Base-by-base conservation (phyloP, 2,113 vertebrate species). In the Apodemus speciosus region DNA sequence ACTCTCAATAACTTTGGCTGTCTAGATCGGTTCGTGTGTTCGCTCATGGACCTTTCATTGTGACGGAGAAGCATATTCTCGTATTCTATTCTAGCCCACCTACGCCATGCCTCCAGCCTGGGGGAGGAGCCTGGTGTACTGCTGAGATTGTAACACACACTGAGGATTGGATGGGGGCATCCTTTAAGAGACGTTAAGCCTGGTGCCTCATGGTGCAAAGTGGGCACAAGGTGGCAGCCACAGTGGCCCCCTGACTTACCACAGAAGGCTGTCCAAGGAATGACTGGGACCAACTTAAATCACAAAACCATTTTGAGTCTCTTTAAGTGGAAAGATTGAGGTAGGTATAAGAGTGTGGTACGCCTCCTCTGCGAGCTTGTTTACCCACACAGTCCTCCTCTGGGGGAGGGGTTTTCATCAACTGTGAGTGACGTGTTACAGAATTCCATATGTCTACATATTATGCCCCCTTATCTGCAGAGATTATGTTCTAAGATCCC, bases 241-340 rank as follows among this genome's bases (percentile, higher is more conserved):
- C n/a, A 79, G 18, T 38, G 35, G 73, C 4, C 11, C 49, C 27
- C 25, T 71, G 21, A 51, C 32, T 25, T 35, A 18, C 1, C 35
- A 56, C 56, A 58, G 20, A 16, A 72, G 25, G 38, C 16, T 16
- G 13, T 64, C 81, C 60, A 66, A 85, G 2, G 83, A 90, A 27
- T 60, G n/a, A 60, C 79, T 40, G 30, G 91, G 38, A 73, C 68
- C 13, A 68, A 32, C 11, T 88, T 51, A 93, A 51, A 66, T 43
- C 64, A 88, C 27, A 32, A 88, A 90, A 89, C 6, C 40, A 49
- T 49, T 49, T 92, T 56, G 27, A 49, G 35, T 71, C 16, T 46
- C 66, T 95, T 95, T 60, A 7, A 92, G 43, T 90, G 87, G 58
- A 35, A 76, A 92, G 79, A 49, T 58, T 53, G 66, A 27, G 10